Conservation (phyloP, 2,797 vertebrate genomes). For the Gallinago nigripennis region DNA sequence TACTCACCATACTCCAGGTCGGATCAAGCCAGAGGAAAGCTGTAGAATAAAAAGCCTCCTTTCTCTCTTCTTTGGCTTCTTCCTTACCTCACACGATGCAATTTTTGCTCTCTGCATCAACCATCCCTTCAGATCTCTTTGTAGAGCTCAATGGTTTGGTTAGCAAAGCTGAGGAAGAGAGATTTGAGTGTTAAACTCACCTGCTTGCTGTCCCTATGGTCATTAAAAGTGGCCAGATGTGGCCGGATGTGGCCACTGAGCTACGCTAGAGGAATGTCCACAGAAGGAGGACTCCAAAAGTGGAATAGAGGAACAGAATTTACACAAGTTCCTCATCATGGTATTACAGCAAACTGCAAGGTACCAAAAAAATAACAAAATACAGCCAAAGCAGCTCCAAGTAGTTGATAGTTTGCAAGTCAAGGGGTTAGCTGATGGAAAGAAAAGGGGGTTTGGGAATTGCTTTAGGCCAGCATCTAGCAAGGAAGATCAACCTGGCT, state of each 20-base stretch:
- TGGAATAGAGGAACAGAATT: background rate
- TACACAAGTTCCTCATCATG: background rate
- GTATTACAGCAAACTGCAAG: background rate
- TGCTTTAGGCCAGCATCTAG: background rate
- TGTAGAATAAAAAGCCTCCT: background rate
- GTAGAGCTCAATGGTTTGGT: background rate
- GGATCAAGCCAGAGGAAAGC: background rate
- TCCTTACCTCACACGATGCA: background rate
- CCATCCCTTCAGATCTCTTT: background rate
- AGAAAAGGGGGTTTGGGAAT: background rate
- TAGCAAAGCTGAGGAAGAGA: slow-evolving; percentile 29
- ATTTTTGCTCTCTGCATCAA: background rate
- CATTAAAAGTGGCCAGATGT: background rate
- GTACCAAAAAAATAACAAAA: slow-evolving; percentile 10
- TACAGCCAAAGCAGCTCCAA: background rate
- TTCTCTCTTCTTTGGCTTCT: background rate
- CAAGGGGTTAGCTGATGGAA: background rate
- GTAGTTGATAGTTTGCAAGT: background rate
- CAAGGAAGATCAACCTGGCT: background rate
- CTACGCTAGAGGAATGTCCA: background rate
- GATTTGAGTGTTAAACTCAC: background rate
- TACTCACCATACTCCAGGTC: background rate
- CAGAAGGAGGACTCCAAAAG: background rate
- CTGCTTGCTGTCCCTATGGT: background rate
- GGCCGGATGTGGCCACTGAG: background rate